These are phyloP conservation scores for Brotula barbata DNA, from an alignment of 2,797 vertebrate species.

Conservation along the genomic window DNA sequence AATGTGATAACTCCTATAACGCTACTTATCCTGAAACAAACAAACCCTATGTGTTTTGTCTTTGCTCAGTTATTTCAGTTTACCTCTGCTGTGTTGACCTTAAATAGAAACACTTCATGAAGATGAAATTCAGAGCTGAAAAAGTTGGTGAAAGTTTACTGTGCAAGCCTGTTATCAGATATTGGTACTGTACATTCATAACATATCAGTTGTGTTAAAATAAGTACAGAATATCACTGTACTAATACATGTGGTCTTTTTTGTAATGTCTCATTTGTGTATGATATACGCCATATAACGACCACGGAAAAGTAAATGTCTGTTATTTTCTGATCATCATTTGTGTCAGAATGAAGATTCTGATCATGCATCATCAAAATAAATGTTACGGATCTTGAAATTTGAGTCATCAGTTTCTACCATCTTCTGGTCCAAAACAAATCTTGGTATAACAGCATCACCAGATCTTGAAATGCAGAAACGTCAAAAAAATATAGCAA, in stretches of 20 bases:
- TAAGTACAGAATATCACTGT: conserved; percentile 15
- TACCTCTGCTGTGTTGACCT: conserved; percentile 1
- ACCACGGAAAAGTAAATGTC: conserved; percentile 39
- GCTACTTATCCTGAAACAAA: no score
- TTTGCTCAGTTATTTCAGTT: not conserved
- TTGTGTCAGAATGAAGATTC: not conserved
- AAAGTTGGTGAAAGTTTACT: conserved; percentile 19
- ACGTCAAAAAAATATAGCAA: not conserved
- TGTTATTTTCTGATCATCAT: conserved; percentile 4
- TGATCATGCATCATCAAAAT: not conserved
- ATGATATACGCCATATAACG: conserved; percentile 27
- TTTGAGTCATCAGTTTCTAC: no score
- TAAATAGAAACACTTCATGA: not conserved
- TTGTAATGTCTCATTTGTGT: conserved; percentile 27
- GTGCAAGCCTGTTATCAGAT: conserved; percentile 5
- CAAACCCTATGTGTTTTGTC: no score
- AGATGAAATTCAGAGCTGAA: not conserved
- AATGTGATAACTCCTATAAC: no score
- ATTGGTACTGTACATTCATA: conserved; percentile 14
- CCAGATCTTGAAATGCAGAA: not conserved
- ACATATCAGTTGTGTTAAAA: conserved; percentile 16
- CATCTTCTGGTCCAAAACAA: no score
- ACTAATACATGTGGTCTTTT: conserved; percentile 31
- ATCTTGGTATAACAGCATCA: not conserved
- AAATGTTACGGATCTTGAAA: not conserved